Conservation (phyloP, 2,888 invertebrate genomes). For the Trichopoda pennipes region DNA sequence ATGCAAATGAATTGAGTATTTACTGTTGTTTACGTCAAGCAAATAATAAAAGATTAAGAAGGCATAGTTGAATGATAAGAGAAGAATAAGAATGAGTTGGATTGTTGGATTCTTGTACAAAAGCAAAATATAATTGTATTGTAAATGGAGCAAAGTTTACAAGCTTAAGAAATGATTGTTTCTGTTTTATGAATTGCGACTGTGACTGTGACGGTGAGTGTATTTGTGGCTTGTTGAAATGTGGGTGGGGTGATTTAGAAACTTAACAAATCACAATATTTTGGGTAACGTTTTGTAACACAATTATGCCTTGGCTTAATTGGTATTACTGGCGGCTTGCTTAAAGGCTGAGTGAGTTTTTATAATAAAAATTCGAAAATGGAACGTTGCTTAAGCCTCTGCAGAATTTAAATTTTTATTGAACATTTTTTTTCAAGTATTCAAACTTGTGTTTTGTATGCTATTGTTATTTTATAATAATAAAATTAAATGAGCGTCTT, state of each 20-base stretch:
- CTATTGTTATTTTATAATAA: neutral
- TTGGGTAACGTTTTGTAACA: neutral
- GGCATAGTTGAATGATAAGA: too few species aligned
- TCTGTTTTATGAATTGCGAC: neutral
- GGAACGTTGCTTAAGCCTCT: neutral
- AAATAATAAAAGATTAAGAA: too few species aligned
- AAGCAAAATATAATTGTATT: too few species aligned
- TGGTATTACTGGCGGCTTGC: neutral
- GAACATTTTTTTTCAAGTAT: neutral
- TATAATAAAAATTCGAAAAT: neutral
- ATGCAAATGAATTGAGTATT: too few species aligned
- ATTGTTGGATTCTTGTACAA: too few species aligned
- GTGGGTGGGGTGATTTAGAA: conserved; percentile 9
- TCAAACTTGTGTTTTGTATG: neutral
- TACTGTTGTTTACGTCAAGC: too few species aligned
- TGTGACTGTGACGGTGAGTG: too few species aligned
- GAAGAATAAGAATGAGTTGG: neutral
- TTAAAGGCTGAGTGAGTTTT: neutral
- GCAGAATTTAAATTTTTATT: conserved; percentile 51
- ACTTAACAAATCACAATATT: neutral
- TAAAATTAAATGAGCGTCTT: neutral
- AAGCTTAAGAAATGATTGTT: too few species aligned
- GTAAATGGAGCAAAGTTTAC: conserved; percentile 21
- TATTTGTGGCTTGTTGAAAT: neutral
- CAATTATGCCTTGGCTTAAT: neutral